Percentiles rank a stretch among this genome's conserved stretches.
These are phyloP conservation scores for Drosophila truncata DNA, from an alignment of 1,140 invertebrate genomes.

Conservation along the genomic window DNA sequence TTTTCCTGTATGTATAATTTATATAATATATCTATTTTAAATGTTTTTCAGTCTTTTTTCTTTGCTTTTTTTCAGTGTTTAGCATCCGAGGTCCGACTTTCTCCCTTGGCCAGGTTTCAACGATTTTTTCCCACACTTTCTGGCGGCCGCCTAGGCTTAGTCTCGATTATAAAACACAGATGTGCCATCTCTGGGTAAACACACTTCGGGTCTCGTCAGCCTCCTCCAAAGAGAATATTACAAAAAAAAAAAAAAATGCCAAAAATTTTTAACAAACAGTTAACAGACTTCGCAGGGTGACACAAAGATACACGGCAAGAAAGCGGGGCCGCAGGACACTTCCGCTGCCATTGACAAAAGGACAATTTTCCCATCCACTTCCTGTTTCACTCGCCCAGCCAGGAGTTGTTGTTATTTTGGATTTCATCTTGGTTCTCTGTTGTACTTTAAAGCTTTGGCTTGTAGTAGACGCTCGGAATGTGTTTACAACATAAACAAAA, in stretches of 20 bases:
- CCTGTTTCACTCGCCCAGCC: neutral
- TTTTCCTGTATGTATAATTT: too few relatives aligned
- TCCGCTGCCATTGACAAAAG: slow-evolving; percentile 60
- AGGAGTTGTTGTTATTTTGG: slow-evolving; percentile 36
- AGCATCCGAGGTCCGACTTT: too few relatives aligned
- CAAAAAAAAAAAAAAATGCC: slow-evolving; percentile 29
- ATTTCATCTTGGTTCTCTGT: slow-evolving; percentile 21
- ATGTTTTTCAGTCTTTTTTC: too few relatives aligned
- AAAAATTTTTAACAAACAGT: slow-evolving; percentile 60
- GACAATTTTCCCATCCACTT: slow-evolving; percentile 40
- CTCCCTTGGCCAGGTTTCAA: slow-evolving; percentile 27
- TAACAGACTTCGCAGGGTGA: slow-evolving; percentile 49
- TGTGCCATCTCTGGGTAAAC: slow-evolving; percentile 65
- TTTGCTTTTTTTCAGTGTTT: too few relatives aligned
- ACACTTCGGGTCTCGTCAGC: slow-evolving; percentile 49
- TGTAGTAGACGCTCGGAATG: slow-evolving; percentile 56
- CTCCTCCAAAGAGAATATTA: slow-evolving; percentile 25
- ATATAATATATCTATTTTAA: too few relatives aligned
- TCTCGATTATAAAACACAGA: slow-evolving; percentile 79
- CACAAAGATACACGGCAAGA: slow-evolving; percentile 30
- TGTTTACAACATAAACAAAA: slow-evolving; percentile 70
- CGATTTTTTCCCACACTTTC: slow-evolving; percentile 42
- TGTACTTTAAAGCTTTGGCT: slow-evolving; percentile 46
- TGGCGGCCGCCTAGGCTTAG: slow-evolving; percentile 35
- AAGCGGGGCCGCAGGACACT: slow-evolving; percentile 16